Conservation (phyloP, 2,113 vertebrate species). For the Hyaena hyaena region DNA sequence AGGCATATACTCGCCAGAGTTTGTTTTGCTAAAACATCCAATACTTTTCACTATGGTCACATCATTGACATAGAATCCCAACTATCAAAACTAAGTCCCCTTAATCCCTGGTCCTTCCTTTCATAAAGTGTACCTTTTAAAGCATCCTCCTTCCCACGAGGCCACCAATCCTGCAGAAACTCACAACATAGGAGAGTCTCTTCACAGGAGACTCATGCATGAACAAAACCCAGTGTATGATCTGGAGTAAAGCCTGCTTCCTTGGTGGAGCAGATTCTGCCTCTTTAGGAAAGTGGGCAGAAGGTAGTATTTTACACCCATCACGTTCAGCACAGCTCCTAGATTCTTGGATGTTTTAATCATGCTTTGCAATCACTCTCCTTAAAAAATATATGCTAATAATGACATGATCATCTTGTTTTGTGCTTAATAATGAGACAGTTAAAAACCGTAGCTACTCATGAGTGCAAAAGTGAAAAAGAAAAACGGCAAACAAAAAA, state of each 20-base stretch:
- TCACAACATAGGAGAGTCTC: background rate
- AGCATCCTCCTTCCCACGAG: conserved; percentile 29
- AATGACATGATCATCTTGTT: conserved; percentile 71
- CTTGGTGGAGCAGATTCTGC: background rate
- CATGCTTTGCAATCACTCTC: background rate
- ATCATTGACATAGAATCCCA: background rate
- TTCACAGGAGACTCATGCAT: background rate
- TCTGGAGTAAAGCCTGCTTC: background rate
- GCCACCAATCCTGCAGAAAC: background rate
- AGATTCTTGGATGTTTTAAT: background rate
- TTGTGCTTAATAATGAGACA: conserved; percentile 73
- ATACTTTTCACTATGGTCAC: background rate
- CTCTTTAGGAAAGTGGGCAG: background rate
- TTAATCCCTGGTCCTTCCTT: background rate
- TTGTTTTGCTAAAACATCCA: background rate
- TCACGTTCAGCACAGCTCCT: background rate
- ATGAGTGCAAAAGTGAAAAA: conserved; percentile 81
- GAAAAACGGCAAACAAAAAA: conserved; percentile 85
- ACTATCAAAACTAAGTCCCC: background rate
- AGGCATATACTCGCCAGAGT: background rate
- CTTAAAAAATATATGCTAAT: conserved; percentile 62
- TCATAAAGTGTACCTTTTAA: background rate
- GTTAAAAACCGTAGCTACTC: conserved; percentile 81
- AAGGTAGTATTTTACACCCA: background rate
- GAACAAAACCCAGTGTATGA: background rate